phyloP scores from a whole-genome alignment of 2,797 vertebrate genomes.

The Acrocephalus scirpaceus region DNA sequence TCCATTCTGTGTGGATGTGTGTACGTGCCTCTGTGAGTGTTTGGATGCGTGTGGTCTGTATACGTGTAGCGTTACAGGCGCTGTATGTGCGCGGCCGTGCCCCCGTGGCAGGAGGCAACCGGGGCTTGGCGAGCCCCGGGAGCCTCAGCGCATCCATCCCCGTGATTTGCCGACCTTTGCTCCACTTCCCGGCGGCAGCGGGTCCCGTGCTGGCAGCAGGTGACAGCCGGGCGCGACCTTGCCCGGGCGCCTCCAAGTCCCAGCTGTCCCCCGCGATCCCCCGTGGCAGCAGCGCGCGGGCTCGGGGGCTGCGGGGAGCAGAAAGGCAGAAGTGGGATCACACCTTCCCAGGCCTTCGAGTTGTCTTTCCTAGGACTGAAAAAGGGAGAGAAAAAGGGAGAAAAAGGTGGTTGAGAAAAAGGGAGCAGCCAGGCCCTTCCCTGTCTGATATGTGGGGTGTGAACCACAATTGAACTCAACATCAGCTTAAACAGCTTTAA shows the following conservation, averaged over 20 bases:
- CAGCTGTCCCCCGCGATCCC: neutral
- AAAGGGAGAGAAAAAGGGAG: neutral
- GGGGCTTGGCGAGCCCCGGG: neutral
- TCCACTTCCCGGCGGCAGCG: neutral
- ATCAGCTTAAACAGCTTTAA: neutral
- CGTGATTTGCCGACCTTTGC: neutral
- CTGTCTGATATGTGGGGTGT: fast-evolving
- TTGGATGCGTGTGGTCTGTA: fast-evolving
- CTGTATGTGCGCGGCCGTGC: fast-evolving
- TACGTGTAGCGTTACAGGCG: fast-evolving
- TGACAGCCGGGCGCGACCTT: neutral
- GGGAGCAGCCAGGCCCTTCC: neutral
- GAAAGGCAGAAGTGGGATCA: fast-evolving
- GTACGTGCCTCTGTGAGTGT: fast-evolving
- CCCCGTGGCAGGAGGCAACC: fast-evolving
- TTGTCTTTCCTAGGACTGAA: fast-evolving
- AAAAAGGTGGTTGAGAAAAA: fast-evolving
- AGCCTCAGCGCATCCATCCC: neutral
- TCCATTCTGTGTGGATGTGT: fast-evolving
- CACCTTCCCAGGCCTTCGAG: fast-evolving
- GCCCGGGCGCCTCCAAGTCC: neutral
- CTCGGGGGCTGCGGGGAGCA: neutral
- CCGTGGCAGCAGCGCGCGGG: fast-evolving
- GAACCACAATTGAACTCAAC: fast-evolving
- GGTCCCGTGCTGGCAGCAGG: neutral